Conservation (phyloP, 30 jellyfish, hydroid and myxozoan genomes). For the Catostylus mosaicus region DNA sequence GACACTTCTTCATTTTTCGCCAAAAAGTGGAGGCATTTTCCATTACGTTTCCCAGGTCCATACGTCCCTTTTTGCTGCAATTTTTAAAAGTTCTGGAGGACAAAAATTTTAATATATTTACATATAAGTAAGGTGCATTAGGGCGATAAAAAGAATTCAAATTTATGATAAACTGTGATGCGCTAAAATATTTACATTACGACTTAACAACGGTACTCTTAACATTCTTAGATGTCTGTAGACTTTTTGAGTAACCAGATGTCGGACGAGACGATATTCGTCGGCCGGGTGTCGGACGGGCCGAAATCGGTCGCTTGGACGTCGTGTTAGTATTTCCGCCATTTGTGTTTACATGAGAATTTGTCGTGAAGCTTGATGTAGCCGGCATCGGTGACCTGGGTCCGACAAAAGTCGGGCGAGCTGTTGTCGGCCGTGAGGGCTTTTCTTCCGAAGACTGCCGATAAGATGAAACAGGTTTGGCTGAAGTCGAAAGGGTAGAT, state of each 20-base stretch:
- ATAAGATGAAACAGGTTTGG: background rate
- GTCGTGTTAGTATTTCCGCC: background rate
- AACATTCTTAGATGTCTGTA: background rate
- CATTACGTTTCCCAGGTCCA: no score
- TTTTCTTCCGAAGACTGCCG: background rate
- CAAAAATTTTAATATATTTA: no score
- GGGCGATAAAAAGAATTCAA: no score
- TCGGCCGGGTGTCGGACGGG: slow-evolving; percentile 6
- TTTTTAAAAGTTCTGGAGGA: no score
- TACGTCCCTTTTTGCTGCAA: no score
- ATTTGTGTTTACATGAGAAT: background rate
- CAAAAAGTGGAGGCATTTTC: no score
- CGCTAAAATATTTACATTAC: no score
- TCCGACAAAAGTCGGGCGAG: background rate
- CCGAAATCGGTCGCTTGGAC: background rate
- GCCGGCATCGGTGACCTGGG: background rate
- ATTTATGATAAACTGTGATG: no score
- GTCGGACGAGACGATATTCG: background rate
- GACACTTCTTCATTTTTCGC: no score
- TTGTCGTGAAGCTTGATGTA: background rate
- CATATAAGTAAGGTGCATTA: no score
- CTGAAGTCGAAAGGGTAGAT: background rate
- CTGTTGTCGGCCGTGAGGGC: background rate
- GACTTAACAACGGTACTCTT: background rate
- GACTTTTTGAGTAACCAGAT: background rate